Percentiles rank a stretch among this genome's conserved stretches.
Conservation (phyloP, 2,113 vertebrate genomes). For the Siniperca chuatsi region DNA sequence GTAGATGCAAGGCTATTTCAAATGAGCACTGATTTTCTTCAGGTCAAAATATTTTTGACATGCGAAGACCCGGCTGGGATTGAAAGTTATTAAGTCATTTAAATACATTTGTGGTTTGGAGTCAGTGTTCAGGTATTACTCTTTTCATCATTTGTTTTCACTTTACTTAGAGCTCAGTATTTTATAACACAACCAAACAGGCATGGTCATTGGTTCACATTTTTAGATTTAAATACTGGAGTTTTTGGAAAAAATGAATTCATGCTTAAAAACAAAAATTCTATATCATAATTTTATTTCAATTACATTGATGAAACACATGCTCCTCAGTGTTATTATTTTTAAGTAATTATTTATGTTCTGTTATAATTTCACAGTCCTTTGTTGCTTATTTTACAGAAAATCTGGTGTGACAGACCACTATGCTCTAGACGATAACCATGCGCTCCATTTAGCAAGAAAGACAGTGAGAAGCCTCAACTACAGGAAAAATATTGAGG, state of each 20-base stretch:
- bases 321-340: not conserved
- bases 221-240: not conserved
- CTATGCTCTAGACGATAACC: slow-evolving; percentile 93
- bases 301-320: not conserved
- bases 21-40: not conserved
- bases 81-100: not conserved
- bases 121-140: not conserved
- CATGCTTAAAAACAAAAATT: not conserved
- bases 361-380: not conserved
- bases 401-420: slow-evolving; percentile 97
- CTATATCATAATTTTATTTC: not conserved
- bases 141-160: not conserved
- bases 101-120: not conserved
- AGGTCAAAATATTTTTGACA: not conserved
- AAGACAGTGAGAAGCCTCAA: slow-evolving; percentile 93
- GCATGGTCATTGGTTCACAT: not conserved
- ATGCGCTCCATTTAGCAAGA: slow-evolving; percentile 94
- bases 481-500: slow-evolving; percentile 92
- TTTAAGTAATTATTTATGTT: not conserved
- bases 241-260: not conserved
- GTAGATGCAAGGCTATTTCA: not conserved
- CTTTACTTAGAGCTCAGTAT: not conserved
- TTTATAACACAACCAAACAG: not conserved
- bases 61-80: not conserved
- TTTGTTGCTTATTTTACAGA: slow-evolving; percentile 77